These are phyloP conservation scores for Megaceryle torquata DNA, from an alignment of 2,113 vertebrate genomes.

Conservation along the genomic window DNA sequence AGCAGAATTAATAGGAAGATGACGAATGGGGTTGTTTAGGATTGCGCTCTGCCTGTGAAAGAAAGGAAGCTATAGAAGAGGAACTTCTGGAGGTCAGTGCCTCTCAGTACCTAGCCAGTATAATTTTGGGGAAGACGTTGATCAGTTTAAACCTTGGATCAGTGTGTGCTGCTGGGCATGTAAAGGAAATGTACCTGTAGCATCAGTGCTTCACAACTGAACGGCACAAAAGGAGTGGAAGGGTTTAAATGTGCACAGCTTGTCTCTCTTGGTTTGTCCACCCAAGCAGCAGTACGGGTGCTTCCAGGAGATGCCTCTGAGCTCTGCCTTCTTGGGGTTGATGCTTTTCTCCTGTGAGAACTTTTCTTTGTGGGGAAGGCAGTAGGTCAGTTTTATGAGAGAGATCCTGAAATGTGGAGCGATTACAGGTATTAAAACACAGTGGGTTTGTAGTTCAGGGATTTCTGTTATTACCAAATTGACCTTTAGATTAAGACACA, in stretches of 20 bases:
- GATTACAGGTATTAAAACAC: not conserved
- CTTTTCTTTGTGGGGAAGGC: fast-evolving
- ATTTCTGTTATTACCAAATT: not conserved
- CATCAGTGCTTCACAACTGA: fast-evolving
- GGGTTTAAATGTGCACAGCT: fast-evolving
- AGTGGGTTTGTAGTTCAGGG: not conserved
- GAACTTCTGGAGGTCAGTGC: not conserved
- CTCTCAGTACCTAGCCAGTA: fast-evolving
- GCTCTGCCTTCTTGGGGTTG: not conserved
- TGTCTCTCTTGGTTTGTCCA: fast-evolving
- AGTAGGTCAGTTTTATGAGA: not conserved
- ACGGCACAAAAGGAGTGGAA: fast-evolving
- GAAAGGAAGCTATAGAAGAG: not conserved
- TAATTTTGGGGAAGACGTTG: not conserved
- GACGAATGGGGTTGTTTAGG: fast-evolving
- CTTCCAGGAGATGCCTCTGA: fast-evolving
- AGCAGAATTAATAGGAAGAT: not conserved
- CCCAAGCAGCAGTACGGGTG: not conserved
- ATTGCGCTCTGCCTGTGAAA: fast-evolving
- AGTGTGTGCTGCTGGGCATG: not conserved
- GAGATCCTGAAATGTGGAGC: not conserved
- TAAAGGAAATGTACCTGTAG: too few relatives aligned
- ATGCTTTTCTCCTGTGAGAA: not conserved
- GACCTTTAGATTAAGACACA: not conserved
- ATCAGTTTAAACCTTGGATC: not conserved